phyloP scores from a whole-genome alignment of 2,888 invertebrate species.

The Elegia similella region DNA sequence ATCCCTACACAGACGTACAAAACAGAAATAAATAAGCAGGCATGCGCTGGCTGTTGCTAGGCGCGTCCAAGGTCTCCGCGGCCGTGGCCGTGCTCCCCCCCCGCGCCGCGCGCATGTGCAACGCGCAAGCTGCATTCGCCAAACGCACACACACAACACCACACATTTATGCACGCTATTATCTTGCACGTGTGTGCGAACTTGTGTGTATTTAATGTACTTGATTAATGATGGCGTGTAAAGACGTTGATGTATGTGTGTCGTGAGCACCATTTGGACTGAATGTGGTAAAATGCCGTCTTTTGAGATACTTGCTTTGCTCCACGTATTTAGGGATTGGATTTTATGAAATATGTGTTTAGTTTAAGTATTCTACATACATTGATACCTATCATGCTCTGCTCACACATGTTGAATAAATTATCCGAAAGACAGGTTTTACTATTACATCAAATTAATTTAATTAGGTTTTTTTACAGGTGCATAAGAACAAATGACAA shows the following conservation, averaged over 20 bases:
- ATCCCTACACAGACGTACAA: slow-evolving; percentile 65
- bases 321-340: background rate
- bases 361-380: too few relatives aligned
- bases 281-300: slow-evolving; percentile 59
- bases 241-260: slow-evolving; percentile 21
- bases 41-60: slow-evolving; percentile 68
- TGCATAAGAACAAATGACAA: too few relatives aligned
- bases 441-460: too few relatives aligned
- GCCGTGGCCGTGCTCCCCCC: slow-evolving; percentile 63
- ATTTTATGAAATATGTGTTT: too few relatives aligned
- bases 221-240: slow-evolving; percentile 29
- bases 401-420: too few relatives aligned
- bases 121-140: slow-evolving; percentile 57
- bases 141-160: slow-evolving; percentile 31
- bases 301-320: slow-evolving; percentile 35
- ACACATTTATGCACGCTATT: slow-evolving; percentile 25
- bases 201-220: slow-evolving; percentile 18
- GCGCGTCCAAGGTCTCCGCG: slow-evolving; percentile 73
- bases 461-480: too few relatives aligned
- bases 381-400: too few relatives aligned
- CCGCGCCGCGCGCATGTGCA: slow-evolving; percentile 55
- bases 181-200: slow-evolving; percentile 17
- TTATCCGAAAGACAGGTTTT: too few relatives aligned
- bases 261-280: slow-evolving; percentile 45
- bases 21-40: slow-evolving; percentile 70